These are phyloP conservation scores for Thera britannica DNA, from an alignment of 2,888 invertebrate species.

Conservation along the genomic window DNA sequence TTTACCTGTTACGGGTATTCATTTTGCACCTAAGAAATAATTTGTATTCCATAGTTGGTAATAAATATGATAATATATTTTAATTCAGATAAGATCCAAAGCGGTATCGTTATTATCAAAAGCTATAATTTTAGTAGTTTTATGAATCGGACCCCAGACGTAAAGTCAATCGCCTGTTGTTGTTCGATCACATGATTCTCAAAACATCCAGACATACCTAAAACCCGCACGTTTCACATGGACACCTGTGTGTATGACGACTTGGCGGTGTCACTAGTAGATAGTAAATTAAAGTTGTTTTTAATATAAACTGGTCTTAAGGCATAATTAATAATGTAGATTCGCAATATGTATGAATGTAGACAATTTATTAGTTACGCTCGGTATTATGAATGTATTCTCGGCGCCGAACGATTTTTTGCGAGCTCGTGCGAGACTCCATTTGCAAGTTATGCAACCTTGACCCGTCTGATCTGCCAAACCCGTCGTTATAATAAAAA, in stretches of 20 bases:
- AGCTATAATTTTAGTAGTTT: constrained; percentile 5
- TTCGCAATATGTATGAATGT: constrained; percentile 50
- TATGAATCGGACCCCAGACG: constrained; percentile 24
- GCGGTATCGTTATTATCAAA: constrained; percentile 17
- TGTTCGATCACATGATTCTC: constrained; percentile 39
- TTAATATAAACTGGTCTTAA: constrained; percentile 46
- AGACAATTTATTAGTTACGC: constrained; percentile 67
- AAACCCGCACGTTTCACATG: constrained; percentile 44
- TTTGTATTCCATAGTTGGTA: too few relatives aligned
- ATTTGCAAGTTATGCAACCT: constrained; percentile 52
- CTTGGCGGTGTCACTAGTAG: constrained; percentile 33
- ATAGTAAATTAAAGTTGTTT: constrained; percentile 58
- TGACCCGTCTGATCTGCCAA: constrained; percentile 72
- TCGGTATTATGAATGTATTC: constrained; percentile 62
- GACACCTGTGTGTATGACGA: constrained; percentile 54
- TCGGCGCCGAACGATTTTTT: constrained; percentile 70
- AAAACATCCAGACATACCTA: constrained; percentile 46
- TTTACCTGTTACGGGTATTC: too few relatives aligned
- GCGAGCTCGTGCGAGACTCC: constrained; percentile 58
- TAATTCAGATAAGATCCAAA: constrained; percentile 8
- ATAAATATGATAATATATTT: constrained; percentile 14
- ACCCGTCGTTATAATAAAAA: constrained; percentile 72
- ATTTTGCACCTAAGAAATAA: neutral
- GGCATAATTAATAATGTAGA: constrained; percentile 30
- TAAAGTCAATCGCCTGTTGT: constrained; percentile 23